phyloP scores from a whole-genome alignment of 2,888 invertebrate species.

The Drosophila imparisetae region DNA sequence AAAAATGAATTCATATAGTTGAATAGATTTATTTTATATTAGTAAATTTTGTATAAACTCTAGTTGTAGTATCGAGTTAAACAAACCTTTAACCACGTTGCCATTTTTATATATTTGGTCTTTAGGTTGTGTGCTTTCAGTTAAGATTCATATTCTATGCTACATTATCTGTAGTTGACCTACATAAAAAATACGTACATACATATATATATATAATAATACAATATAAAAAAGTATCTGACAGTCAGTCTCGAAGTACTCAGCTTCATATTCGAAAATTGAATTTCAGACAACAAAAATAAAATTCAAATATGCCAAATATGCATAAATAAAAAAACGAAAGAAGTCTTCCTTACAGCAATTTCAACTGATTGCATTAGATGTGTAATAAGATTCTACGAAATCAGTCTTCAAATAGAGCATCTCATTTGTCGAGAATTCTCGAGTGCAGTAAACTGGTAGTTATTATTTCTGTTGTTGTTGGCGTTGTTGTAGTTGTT shows the following conservation, averaged over 20 bases:
- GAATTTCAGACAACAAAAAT: neutral
- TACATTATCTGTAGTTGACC: neutral
- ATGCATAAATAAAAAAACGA: slow-evolving; percentile 2
- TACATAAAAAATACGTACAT: neutral
- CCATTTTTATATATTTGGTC: neutral
- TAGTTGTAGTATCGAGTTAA: neutral
- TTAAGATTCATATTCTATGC: neutral
- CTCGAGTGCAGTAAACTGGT: slow-evolving; percentile 12
- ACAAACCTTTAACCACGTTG: neutral
- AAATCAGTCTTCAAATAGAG: slow-evolving; percentile 7
- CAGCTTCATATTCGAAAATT: neutral
- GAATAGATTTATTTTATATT: neutral
- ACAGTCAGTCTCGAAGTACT: neutral
- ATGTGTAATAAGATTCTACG: slow-evolving; percentile 4
- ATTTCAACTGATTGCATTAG: slow-evolving; percentile 12
- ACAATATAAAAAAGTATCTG: neutral
- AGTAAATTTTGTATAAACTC: neutral
- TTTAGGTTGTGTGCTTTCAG: neutral
- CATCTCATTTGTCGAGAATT: slow-evolving; percentile 12
- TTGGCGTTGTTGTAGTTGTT: slow-evolving; percentile 44
- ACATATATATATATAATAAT: neutral
- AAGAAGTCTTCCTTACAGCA: neutral
- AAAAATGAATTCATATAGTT: neutral
- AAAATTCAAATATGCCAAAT: slow-evolving; percentile 9
- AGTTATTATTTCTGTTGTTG: slow-evolving; percentile 18